Percentiles rank a stretch among this genome's conserved stretches.
phyloP scores from a whole-genome alignment of 2,797 vertebrate species.

The Prionace glauca region DNA sequence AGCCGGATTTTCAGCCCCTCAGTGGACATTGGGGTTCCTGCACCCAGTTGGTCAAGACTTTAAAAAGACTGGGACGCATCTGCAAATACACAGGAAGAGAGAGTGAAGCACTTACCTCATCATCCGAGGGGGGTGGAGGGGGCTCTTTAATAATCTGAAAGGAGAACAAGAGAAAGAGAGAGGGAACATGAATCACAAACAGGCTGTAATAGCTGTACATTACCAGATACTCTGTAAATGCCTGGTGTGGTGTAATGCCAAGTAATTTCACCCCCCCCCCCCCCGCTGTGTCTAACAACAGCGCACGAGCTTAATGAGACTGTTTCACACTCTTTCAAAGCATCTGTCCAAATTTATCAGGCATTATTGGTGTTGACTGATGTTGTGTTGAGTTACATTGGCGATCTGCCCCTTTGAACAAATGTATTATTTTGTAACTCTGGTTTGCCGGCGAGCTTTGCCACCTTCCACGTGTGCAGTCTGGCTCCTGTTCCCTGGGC shows the following conservation, averaged over 20 bases:
- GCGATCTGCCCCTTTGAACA: background rate
- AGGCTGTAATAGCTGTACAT: conserved; percentile 38
- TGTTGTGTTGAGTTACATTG: background rate
- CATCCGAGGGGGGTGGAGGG: conserved; percentile 75
- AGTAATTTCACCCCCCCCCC: background rate
- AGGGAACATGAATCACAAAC: conserved; percentile 40
- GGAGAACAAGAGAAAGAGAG: background rate
- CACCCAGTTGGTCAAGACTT: too few relatives aligned
- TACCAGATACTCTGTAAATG: background rate
- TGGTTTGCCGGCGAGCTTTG: background rate
- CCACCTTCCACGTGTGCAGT: background rate
- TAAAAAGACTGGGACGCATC: background rate
- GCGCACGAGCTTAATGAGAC: background rate
- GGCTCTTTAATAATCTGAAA: conserved; percentile 88
- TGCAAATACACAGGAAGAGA: background rate
- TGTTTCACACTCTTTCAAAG: background rate
- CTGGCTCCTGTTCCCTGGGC: background rate
- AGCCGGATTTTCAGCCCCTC: background rate
- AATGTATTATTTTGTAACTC: background rate
- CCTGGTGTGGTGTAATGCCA: background rate
- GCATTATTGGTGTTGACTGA: background rate
- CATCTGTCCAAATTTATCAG: background rate
- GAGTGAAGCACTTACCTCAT: conserved; percentile 71
- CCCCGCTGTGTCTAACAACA: background rate
- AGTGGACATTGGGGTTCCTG: too few relatives aligned